A percentile compares a stretch with the other conserved stretches of the same genome.
Conservation (phyloP, 2,113 vertebrate species). For the Zingel zingel region DNA sequence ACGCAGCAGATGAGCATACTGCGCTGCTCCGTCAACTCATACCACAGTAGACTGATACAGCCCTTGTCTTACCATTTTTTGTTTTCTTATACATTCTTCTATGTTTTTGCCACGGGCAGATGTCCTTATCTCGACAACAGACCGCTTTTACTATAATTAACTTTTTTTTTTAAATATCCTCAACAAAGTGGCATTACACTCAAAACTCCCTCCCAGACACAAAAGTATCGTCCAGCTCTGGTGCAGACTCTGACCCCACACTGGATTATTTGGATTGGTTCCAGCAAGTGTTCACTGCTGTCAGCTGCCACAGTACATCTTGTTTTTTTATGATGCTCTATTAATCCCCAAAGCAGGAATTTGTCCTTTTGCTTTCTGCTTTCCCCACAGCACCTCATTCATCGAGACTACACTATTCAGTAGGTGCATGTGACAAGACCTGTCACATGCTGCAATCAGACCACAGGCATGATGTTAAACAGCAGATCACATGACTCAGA, state of each 20-base stretch:
- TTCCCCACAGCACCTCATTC: not conserved
- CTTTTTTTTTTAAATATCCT: not conserved
- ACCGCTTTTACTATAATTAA: not conserved
- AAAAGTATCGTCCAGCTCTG: not conserved
- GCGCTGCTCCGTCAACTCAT: constrained; percentile 17
- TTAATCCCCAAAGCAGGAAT: constrained; percentile 20
- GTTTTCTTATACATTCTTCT: not conserved
- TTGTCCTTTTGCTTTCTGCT: not conserved
- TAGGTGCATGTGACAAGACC: not conserved
- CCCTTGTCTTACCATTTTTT: constrained; percentile 6
- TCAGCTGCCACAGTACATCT: constrained; percentile 43
- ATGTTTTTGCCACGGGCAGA: not conserved
- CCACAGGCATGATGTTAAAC: not conserved
- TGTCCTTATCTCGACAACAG: not conserved
- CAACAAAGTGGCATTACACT: not conserved
- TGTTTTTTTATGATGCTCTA: constrained; percentile 16
- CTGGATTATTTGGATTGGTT: constrained; percentile 29
- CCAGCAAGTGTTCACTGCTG: constrained; percentile 26
- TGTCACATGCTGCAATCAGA: not conserved
- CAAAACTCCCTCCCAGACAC: constrained; percentile 2
- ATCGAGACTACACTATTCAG: not conserved
- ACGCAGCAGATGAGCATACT: constrained; percentile 29
- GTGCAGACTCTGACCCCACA: not conserved
- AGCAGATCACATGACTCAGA: not conserved
- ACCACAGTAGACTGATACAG: constrained; percentile 7